A percentile compares a stretch with the other conserved stretches of the same genome.
These are phyloP conservation scores for Gymnoscelis rufifasciata DNA, from an alignment of 2,888 invertebrate species.

Conservation along the genomic window DNA sequence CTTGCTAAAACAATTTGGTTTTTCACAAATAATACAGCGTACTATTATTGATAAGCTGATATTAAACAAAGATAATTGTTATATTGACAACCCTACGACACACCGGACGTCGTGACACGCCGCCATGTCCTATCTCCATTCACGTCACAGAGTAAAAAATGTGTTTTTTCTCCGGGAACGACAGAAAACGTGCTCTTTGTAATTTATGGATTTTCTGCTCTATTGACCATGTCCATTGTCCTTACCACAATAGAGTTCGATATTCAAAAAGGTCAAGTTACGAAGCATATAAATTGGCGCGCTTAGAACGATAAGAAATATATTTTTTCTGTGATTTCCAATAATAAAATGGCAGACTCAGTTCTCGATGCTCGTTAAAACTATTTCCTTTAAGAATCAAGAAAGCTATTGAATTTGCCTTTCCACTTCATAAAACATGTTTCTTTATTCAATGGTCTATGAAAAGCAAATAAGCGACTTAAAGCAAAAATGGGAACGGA, in stretches of 20 bases:
- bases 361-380: background rate
- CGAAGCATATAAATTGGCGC: too few relatives aligned
- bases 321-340: too few relatives aligned
- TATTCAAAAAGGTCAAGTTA: too few relatives aligned
- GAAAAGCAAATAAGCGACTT: background rate
- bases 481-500: background rate
- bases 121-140: slow-evolving; percentile 27
- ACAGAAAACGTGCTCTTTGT: slow-evolving; percentile 31
- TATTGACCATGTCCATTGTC: slow-evolving; percentile 1
- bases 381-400: background rate
- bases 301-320: too few relatives aligned
- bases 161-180: slow-evolving; percentile 34
- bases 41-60: background rate
- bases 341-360: too few relatives aligned
- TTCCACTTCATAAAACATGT: background rate
- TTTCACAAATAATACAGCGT: too few relatives aligned
- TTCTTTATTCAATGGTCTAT: background rate
- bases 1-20: too few relatives aligned
- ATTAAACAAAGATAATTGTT: background rate
- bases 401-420: background rate
- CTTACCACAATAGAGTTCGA: background rate
- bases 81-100: slow-evolving; percentile 18
- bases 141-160: slow-evolving; percentile 39
- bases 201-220: slow-evolving; percentile 32
- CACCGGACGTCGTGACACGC: slow-evolving; percentile 18